A percentile compares a stretch with the other conserved stretches of the same genome.
phyloP scores from a whole-genome alignment of 1,140 invertebrate genomes.

The Anastrepha ludens region DNA sequence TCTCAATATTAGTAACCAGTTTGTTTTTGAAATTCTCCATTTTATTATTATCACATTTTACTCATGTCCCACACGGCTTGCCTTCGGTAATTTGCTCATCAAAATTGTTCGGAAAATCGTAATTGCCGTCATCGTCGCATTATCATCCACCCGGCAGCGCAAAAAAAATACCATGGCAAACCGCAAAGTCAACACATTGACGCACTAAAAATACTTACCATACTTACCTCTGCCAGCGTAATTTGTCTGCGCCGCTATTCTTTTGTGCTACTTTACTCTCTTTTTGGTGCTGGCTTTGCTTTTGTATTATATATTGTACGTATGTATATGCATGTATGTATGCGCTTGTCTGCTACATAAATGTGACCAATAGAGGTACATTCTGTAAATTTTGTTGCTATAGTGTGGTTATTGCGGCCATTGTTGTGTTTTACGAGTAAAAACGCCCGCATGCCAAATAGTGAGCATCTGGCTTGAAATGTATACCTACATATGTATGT shows the following conservation, averaged over 20 bases:
- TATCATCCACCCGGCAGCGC: conserved; percentile 60
- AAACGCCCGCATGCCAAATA: neutral
- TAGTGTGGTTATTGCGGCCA: neutral
- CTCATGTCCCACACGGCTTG: neutral
- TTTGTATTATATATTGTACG: neutral
- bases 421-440: neutral
- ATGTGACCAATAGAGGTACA: neutral
- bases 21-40: neutral
- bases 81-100: conserved; percentile 41
- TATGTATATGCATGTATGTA: neutral
- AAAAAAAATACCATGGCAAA: conserved; percentile 35
- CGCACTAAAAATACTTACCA: neutral
- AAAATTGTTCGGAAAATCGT: conserved; percentile 68
- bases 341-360: neutral
- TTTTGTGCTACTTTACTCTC: neutral
- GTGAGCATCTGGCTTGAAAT: neutral
- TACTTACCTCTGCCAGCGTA: neutral
- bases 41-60: neutral
- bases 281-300: neutral
- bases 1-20: neutral
- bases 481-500: neutral
- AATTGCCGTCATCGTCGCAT: conserved; percentile 71
- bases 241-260: neutral
- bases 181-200: neutral
- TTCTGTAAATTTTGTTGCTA: neutral